These are phyloP conservation scores for Sicus ferrugineus DNA, from an alignment of 2,888 invertebrate genomes.

Conservation along the genomic window DNA sequence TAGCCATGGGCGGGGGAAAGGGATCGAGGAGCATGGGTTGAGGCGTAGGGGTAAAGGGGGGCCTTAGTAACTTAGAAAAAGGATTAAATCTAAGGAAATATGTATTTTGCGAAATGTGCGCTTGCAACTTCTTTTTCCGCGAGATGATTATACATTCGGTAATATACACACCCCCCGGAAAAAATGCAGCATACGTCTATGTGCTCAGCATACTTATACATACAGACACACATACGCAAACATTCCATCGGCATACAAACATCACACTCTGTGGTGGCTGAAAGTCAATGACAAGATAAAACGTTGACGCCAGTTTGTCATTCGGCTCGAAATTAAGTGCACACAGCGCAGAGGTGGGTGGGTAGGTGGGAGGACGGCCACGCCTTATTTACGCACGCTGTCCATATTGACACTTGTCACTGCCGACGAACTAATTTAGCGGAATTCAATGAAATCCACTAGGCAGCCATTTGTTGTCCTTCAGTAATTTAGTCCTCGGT, in stretches of 20 bases:
- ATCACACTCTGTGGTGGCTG: not conserved
- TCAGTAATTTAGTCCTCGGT: constrained; percentile 20
- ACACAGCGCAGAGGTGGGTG: not conserved
- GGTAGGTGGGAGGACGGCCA: not conserved
- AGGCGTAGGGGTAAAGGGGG: no score
- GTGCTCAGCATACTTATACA: not conserved
- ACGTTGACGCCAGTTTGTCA: constrained; percentile 15
- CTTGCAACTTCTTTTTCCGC: no score
- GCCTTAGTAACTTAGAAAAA: no score
- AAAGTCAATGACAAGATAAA: constrained; percentile 28
- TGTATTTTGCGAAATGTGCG: no score
- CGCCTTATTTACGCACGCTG: constrained; percentile 5
- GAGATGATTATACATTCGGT: no score
- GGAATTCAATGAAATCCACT: constrained; percentile 55
- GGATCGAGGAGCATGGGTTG: no score
- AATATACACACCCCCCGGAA: not conserved
- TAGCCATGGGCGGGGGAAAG: no score
- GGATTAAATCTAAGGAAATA: no score
- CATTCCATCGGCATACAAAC: not conserved
- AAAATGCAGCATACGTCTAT: constrained; percentile 6
- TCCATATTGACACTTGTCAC: constrained; percentile 42
- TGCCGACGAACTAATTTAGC: constrained; percentile 51
- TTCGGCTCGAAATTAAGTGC: constrained; percentile 21
- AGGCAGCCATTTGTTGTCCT: constrained; percentile 48
- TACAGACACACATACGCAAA: not conserved